Evolutionary conservation across 2,888 invertebrate genomes (phyloP), one percentile per base, ranked within the genome.

Genomic region (Diloba caeruleocephala): DNA sequence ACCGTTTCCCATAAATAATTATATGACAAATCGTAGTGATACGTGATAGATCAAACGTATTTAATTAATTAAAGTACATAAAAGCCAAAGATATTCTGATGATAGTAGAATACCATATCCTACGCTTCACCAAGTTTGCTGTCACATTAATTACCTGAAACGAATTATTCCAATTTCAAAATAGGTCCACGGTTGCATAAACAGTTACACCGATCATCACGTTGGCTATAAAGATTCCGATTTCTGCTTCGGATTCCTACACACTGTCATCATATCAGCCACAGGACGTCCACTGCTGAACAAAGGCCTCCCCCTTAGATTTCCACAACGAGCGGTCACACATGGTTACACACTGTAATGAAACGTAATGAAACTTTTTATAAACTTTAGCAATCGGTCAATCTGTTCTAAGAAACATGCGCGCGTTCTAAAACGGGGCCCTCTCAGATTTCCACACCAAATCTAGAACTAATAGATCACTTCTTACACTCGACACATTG

Each of bases 381-480:
- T 59, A 62, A 61, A 57, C 53, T 52, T 49, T 29, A 50, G 45
- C 59, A 65, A 52, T 52, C 42, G 51, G 33, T 44, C 63, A 41
- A 66, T 42, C 48, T 42, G 43, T 74, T 71, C 71, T 51, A 6
- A 56, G 74, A 74, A 74, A 50, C 60, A 56, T 48, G 33, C 10
- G 49, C 58, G 34, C 44, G 43, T 45, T 72, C 74, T 74, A 61
- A 66, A 66, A 63, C 31, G 64, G 60, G 59, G 21, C 62, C 49
- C 45, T 61, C 69, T 73, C 68, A 64, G 62, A 67, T 75, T 70
- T 69, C 74, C 55, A 71, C 64, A 62, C 72, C 75, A 56, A 71
- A 78, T 58, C 49, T 58, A 68, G 77, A 70, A 53, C 64, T 71
- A 68, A 56, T 71, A 72, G 64, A 71, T 67, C 52, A 64, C 36